These are phyloP conservation scores for Pollicipes pollicipes DNA, from an alignment of 1,140 invertebrate genomes.

Conservation along the genomic window DNA sequence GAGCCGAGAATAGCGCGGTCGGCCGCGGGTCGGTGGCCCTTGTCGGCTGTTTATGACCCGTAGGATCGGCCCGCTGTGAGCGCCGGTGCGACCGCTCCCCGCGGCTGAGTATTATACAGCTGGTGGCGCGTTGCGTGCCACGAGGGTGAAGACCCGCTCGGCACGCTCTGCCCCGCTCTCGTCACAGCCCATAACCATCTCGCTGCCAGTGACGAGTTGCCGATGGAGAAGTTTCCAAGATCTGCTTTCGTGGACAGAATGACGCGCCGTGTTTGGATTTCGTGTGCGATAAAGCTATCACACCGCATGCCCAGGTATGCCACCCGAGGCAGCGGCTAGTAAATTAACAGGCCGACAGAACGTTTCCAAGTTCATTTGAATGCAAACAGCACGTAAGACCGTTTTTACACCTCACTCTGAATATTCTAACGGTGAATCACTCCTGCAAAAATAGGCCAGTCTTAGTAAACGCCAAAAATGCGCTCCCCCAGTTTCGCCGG, in stretches of 20 bases:
- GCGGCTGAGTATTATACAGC: background rate
- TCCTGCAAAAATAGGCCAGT: background rate
- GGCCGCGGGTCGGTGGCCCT: background rate
- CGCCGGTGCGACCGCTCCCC: too few species aligned
- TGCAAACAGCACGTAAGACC: too few species aligned
- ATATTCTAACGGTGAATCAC: background rate
- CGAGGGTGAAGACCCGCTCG: too few species aligned
- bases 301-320: too few species aligned
- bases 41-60: background rate
- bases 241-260: too few species aligned
- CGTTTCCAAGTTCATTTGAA: too few species aligned
- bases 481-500: background rate
- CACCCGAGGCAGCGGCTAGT: too few species aligned
- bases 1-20: background rate
- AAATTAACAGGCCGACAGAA: too few species aligned
- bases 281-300: background rate
- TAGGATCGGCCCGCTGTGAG: background rate
- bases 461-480: background rate
- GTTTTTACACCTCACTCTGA: background rate
- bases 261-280: background rate
- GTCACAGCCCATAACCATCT: too few species aligned
- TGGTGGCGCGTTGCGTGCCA: background rate
- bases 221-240: too few species aligned
- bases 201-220: background rate
- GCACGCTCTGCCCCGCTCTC: background rate